A percentile compares a stretch with the other conserved stretches of the same genome.
These are phyloP conservation scores for Rhipidura dahli DNA, from an alignment of 2,113 vertebrate species.

Conservation along the genomic window DNA sequence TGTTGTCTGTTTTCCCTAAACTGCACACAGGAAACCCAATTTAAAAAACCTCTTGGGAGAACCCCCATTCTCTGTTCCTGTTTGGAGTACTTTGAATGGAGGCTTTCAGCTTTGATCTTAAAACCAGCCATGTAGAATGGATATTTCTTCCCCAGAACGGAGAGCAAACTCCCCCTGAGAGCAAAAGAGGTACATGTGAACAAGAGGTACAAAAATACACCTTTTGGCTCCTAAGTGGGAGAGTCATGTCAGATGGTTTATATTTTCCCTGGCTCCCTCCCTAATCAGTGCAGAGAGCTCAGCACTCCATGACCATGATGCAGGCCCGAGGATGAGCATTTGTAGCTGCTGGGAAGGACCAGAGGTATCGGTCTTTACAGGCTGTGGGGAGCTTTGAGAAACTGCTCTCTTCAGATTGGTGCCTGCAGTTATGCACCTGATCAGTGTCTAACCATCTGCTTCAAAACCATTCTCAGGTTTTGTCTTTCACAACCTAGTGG, in stretches of 20 bases:
- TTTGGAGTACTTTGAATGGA: neutral
- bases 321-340: neutral
- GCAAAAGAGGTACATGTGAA: neutral
- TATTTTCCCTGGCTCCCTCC: neutral
- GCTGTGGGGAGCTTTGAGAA: neutral
- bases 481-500: neutral
- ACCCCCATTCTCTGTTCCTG: neutral
- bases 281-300: neutral
- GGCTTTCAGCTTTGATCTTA: neutral
- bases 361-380: neutral
- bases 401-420: neutral
- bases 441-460: neutral
- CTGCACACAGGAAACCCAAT: neutral
- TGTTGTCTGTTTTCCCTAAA: conserved; percentile 10
- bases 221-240: neutral
- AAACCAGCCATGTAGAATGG: neutral
- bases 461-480: neutral
- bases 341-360: neutral
- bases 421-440: neutral
- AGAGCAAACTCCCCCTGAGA: neutral
- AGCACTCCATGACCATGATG: neutral
- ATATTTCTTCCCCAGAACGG: neutral
- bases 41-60: neutral
- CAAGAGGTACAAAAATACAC: neutral
- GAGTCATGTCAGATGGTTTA: neutral